Conservation (phyloP, 2,797 vertebrate genomes). For the Sternotherus odoratus region DNA sequence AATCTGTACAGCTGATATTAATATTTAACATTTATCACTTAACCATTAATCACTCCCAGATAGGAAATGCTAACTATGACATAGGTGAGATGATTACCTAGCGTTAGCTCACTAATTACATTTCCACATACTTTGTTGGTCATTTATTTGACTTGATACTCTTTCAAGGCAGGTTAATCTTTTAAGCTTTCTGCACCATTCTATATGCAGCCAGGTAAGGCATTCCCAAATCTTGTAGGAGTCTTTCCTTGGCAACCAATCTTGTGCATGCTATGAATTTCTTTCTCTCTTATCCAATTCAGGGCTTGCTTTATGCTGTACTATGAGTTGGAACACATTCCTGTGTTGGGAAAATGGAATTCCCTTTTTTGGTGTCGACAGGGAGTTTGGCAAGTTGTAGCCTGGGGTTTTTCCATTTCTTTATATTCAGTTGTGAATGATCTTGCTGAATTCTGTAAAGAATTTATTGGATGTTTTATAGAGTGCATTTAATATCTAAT, state of each 20-base stretch:
- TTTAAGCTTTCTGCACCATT: neutral
- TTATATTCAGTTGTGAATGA: slow-evolving; percentile 57
- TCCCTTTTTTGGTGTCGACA: slow-evolving; percentile 29
- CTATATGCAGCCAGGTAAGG: slow-evolving; percentile 43
- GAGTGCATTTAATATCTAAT: slow-evolving; percentile 66
- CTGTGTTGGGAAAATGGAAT: slow-evolving; percentile 42
- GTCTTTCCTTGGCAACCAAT: slow-evolving; percentile 7
- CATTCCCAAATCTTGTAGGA: slow-evolving; percentile 40
- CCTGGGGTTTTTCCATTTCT: slow-evolving; percentile 17
- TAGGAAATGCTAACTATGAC: slow-evolving; percentile 49
- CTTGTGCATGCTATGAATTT: neutral
- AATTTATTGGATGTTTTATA: slow-evolving; percentile 75
- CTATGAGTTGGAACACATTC: slow-evolving; percentile 51
- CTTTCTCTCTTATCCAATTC: slow-evolving; percentile 20
- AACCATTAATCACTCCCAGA: slow-evolving; percentile 40
- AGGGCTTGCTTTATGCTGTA: neutral
- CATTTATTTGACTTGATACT: neutral
- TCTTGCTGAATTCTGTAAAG: slow-evolving; percentile 71
- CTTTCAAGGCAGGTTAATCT: neutral
- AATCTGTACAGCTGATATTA: neutral
- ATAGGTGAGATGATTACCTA: slow-evolving; percentile 23
- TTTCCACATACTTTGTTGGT: slow-evolving; percentile 7
- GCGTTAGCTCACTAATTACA: slow-evolving; percentile 33
- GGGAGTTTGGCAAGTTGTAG: neutral
- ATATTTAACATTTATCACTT: slow-evolving; percentile 5